Base-by-base conservation (phyloP, 2,113 vertebrate genomes). In the Psettodes erumei region DNA sequence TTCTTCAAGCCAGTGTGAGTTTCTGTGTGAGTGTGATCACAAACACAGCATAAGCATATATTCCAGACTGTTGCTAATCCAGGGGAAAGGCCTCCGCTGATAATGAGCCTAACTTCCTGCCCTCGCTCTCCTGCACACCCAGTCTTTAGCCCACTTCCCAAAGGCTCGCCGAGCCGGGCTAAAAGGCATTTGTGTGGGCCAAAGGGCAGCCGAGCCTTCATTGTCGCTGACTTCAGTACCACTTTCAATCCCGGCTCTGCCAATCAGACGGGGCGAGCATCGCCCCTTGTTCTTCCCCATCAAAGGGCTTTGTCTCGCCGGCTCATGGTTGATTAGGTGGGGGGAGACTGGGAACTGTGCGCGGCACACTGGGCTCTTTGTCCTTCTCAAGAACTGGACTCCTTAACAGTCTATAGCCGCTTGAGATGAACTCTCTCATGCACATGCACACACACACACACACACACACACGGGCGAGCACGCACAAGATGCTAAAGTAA, bases 321-420 rank as follows among this genome's bases (percentile, higher is more conserved):
- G 83, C 86, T 89, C 88, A 91, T 78, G 91, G 79, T 82, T 90
- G 89, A 91, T 92, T 89, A 92, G 84, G 81, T 86, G 85, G 85
- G 84, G 75, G 87, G 84, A 51, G 76, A 77, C 81, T 80, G 76
- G 77, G 86, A 85, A 86, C 84, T 56, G 69, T 72, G 79, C 62
- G 86, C 25, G 79, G 73, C 75, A 91, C 91, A 93, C 85, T 90
- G 86, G 83, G 70, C 56, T 83, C 88, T 90, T 92, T 93, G 89
- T 92, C 68, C 66, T 1, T 8, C 56, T 64, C 50, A 16, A 84
- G 76, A 81, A 84, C 74, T 58, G 50, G 79, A 82, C 87, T 89
- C 83, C 82, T 91, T 85, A 88, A 79, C 70, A 90, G 90, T 93
- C 89, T 78, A 85, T 88, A 77, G 88, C 69, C 13, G 89, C 61